Evolutionary conservation across 2,113 vertebrate species (phyloP), one percentile per base, ranked within the genome.

Genomic region (Phaethornis superciliosus): DNA sequence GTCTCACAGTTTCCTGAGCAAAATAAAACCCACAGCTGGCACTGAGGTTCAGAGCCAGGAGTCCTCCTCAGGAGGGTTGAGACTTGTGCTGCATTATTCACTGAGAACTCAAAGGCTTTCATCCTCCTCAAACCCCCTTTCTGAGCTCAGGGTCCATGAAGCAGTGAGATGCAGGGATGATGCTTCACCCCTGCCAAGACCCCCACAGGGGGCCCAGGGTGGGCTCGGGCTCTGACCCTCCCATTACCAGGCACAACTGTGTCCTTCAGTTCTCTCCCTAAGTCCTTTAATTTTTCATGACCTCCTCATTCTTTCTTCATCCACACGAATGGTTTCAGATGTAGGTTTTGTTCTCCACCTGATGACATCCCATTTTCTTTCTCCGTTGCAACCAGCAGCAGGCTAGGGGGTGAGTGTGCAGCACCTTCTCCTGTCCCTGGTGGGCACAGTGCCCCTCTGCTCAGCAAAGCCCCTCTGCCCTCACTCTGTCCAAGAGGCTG

Each of bases 201-300:
- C 17, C 17, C 77, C 1, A 15, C 60, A 71, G 85, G 56, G 58
- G 47, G 47, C 56, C 71, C 28, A 0, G 32, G 28, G 28, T 68
- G 60, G 37, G 21, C 35, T 51, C 2, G 3, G 51, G 46, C 27
- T 68, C 62, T 54, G 62, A 4, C 77, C 68, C 14, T 78, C 28
- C 46, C 14, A 1, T 40, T 42, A 21, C n/a, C 23, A 49, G 58
- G 19, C 21, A 1, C 2, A 15, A 32, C 37, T 15, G 15, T 22
- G 69, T 32, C 18, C 67, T 74, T 33, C 52, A 6, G 33, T 44
- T 90, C 30, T 24, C 14, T 81, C 80, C 63, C 74, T 22, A 63
- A 91, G 15, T 9, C 77, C 90, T 54, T 91, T 33, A 72, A 87
- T 94, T 96, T 94, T 80, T 58, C 71, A 69, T 93, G 37, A 68